Evolutionary conservation across 2,888 invertebrate species (phyloP).

Genomic region (Parnassius apollo): DNA sequence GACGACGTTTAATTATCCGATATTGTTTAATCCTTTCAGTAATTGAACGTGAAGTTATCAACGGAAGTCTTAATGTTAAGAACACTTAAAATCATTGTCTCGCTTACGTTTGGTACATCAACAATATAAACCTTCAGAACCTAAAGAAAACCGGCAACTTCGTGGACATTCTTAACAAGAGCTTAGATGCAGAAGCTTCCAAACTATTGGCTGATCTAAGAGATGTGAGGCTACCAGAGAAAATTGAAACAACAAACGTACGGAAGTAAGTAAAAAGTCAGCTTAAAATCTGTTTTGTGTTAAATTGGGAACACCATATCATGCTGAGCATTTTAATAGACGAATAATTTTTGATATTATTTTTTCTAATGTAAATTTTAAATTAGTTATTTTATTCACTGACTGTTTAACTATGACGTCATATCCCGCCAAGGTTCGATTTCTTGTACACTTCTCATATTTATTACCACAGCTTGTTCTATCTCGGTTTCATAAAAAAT

Average conservation of each 20-base stretch:
- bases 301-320: no score
- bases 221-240: slow-evolving; percentile 93
- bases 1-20: no score
- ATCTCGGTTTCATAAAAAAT: no score
- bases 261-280: slow-evolving; percentile 84
- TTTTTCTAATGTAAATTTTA: no score
- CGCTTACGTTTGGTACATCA: slow-evolving; percentile 96
- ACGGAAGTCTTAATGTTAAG: slow-evolving; percentile 95
- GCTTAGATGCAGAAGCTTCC: slow-evolving; percentile 95
- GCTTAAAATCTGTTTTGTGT: no score
- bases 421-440: no score
- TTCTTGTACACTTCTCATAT: no score
- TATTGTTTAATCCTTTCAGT: slow-evolving; percentile 79
- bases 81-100: slow-evolving; percentile 97
- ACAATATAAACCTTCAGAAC: slow-evolving; percentile 98
- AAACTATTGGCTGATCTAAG: slow-evolving; percentile 93
- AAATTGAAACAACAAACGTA: slow-evolving; percentile 93
- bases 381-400: no score
- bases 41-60: slow-evolving; percentile 98
- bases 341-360: no score
- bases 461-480: no score
- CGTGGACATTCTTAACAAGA: slow-evolving; percentile 95
- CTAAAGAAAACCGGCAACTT: slow-evolving; percentile 96
- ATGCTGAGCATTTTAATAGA: no score
- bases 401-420: no score